A percentile compares a stretch with the other conserved stretches of the same genome.
phyloP scores from a whole-genome alignment of 1,140 invertebrate genomes.

The Aethina tumida region DNA sequence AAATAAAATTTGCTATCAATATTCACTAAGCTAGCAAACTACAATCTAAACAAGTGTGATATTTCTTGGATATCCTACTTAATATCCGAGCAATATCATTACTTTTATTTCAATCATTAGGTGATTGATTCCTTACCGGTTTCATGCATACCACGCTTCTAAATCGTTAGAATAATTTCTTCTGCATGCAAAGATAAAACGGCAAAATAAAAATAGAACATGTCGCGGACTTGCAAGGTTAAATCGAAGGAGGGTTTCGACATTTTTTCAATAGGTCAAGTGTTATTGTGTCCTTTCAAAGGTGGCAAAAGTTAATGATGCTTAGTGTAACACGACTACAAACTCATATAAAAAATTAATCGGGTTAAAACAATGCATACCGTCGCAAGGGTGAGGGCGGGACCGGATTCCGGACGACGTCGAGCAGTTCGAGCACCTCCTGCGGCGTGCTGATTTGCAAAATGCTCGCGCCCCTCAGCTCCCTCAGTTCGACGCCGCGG shows the following conservation, averaged over 20 bases:
- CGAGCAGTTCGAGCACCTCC: constrained; percentile 27
- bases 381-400: constrained; percentile 24
- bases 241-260: background rate
- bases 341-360: background rate
- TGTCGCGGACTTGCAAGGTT: background rate
- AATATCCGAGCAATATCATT: constrained; percentile 2
- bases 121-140: constrained; percentile 8
- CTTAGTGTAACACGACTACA: background rate
- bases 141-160: constrained; percentile 29
- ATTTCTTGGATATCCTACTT: constrained; percentile 1
- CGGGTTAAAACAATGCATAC: constrained; percentile 16
- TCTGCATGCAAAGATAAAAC: constrained; percentile 17
- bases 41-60: constrained; percentile 2
- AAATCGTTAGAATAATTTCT: constrained; percentile 23
- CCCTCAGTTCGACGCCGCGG: constrained; percentile 75
- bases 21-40: background rate
- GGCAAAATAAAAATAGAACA: constrained; percentile 1
- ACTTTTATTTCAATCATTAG: constrained; percentile 1
- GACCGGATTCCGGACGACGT: constrained; percentile 22
- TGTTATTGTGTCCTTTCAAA: no score
- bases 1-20: constrained; percentile 27
- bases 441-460: constrained; percentile 19
- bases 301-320: background rate
- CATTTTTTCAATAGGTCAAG: background rate
- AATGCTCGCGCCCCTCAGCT: constrained; percentile 45